These are phyloP conservation scores for Erythrocercus mccallii DNA, from an alignment of 2,113 vertebrate species.

Conservation along the genomic window DNA sequence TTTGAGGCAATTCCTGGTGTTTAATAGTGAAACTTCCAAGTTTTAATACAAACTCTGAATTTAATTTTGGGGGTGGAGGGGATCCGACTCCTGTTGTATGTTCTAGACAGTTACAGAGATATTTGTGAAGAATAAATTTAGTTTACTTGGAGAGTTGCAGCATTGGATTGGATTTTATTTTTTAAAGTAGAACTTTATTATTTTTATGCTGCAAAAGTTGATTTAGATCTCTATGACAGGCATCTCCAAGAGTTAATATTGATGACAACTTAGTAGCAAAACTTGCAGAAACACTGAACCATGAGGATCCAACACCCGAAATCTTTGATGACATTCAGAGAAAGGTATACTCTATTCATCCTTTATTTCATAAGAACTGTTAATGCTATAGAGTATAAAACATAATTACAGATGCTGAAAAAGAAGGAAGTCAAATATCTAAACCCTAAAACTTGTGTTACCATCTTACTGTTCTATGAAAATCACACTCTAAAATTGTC, in stretches of 20 bases:
- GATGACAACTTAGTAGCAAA: constrained; percentile 84
- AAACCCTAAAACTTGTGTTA: background rate
- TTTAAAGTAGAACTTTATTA: background rate
- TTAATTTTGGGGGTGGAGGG: background rate
- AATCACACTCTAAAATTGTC: background rate
- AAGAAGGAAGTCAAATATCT: background rate
- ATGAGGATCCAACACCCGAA: constrained; percentile 93
- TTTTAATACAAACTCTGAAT: background rate
- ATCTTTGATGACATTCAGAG: constrained; percentile 98
- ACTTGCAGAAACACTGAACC: constrained; percentile 90
- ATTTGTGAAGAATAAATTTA: background rate
- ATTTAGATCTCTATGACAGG: constrained; percentile 73
- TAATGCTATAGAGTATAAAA: background rate
- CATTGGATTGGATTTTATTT: background rate
- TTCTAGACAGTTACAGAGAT: background rate
- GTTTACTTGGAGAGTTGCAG: background rate
- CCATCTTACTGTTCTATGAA: background rate
- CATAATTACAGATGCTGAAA: background rate
- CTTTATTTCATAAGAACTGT: background rate
- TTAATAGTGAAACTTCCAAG: background rate
- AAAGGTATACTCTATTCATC: constrained; percentile 76
- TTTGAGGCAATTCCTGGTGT: background rate
- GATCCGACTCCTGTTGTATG: background rate
- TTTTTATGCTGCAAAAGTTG: constrained; percentile 8
- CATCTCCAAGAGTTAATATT: constrained; percentile 92